Conservation (phyloP, 2,797 vertebrate species). For the Esox masquinongy region DNA sequence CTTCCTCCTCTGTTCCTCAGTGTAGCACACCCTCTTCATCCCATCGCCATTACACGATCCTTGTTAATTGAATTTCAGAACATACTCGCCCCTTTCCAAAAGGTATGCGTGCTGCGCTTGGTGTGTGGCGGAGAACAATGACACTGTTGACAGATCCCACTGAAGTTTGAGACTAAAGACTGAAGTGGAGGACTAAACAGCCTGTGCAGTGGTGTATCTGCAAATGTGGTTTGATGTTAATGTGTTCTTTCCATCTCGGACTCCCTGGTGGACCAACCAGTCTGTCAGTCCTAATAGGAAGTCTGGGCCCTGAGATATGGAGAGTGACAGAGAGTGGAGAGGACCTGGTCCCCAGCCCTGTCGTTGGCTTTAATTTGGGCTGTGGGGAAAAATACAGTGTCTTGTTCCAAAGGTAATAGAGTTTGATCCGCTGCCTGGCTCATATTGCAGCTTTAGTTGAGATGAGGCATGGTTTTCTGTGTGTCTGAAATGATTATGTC, state of each 20-base stretch:
- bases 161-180: neutral
- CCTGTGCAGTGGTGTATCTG: neutral
- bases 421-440: slow-evolving; percentile 1
- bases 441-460: slow-evolving; percentile 8
- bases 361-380: slow-evolving; percentile 2
- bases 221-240: neutral
- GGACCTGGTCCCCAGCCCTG: neutral
- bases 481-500: slow-evolving; percentile 10
- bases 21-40: no score
- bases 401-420: slow-evolving; percentile 5
- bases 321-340: slow-evolving; percentile 6
- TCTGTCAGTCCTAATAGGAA: slow-evolving; percentile 9
- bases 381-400: slow-evolving; percentile 12
- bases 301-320: neutral
- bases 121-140: no score
- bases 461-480: slow-evolving; percentile 1
- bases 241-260: neutral
- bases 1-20: no score
- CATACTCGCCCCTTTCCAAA: no score
- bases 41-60: no score
- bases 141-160: neutral
- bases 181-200: neutral
- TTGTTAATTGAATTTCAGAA: no score
- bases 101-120: no score
- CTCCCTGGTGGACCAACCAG: slow-evolving; percentile 5